Percentiles rank a stretch among this genome's conserved stretches.
These are phyloP conservation scores for Sinonovacula constricta DNA, from an alignment of 1,140 invertebrate species.

Conservation along the genomic window DNA sequence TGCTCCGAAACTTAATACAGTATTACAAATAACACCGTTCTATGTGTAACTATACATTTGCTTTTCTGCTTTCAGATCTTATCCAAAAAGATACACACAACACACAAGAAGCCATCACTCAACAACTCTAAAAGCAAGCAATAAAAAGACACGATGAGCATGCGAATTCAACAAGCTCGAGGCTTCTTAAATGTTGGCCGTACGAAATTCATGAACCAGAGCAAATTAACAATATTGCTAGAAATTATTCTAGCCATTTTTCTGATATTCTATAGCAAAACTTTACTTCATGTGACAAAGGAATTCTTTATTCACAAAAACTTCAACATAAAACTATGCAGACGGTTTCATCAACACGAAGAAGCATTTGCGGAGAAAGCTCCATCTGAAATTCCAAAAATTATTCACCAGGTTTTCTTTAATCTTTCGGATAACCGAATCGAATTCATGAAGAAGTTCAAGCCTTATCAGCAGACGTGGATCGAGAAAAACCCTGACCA, in stretches of 20 bases:
- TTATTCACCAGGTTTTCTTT: slow-evolving; percentile 43
- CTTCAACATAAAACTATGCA: slow-evolving; percentile 46
- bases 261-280: slow-evolving; percentile 28
- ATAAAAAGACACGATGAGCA: neutral
- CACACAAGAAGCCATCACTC: neutral
- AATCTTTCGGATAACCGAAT: slow-evolving; percentile 23
- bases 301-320: slow-evolving; percentile 41
- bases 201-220: neutral
- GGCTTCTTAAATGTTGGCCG: neutral
- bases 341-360: slow-evolving; percentile 42
- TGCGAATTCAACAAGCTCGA: neutral
- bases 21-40: too few relatives aligned
- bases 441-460: slow-evolving; percentile 27
- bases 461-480: slow-evolving; percentile 28
- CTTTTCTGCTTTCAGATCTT: too few relatives aligned
- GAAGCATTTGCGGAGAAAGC: slow-evolving; percentile 22
- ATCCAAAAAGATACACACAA: too few relatives aligned
- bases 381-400: slow-evolving; percentile 18
- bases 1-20: too few relatives aligned
- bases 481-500: slow-evolving; percentile 28
- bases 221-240: neutral
- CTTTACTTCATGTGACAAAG: slow-evolving; percentile 25
- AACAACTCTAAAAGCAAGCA: neutral
- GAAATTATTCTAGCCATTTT: slow-evolving; percentile 6
- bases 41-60: too few relatives aligned